Evolutionary conservation across 2,113 vertebrate genomes (phyloP), one percentile per base, ranked within the genome.

Genomic region (Boulengeromyrus knoepffleri): DNA sequence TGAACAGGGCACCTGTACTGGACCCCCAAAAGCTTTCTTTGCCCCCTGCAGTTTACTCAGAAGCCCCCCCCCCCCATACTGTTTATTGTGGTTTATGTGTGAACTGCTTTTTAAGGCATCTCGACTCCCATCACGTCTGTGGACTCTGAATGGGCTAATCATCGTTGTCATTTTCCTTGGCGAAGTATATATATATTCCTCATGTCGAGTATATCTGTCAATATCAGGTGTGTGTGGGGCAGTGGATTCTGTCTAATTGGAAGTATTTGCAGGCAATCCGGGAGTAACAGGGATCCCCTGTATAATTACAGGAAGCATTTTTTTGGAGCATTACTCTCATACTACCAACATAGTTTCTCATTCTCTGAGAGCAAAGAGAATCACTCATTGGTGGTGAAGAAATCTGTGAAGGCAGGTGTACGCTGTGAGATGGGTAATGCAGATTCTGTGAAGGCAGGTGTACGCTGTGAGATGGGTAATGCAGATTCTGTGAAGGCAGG

Each of bases 301-400:
- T 91, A 90, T 92, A 91, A 90, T 91, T 91, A 91, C 83, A 88
- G 88, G 90, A 90, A 85, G 42, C 74, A 39, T 85, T 89, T 88
- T 89, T 88, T 88, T n/a, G 77, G 3, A 85, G 50, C 47, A 49
- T 42, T 42, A 39, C 19, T 17, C 15, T 80, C 74, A 0, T 42
- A 36, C 31, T 80, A 17, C 17, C 0, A 2, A 80, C 13, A 39
- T 39, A 42, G 74, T 77, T 77, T 77, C 15, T 77, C 36, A 77
- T 77, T 39, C 13, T 8, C 19, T 77, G 12, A 77, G 31, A 77
- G 62, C n/a, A 42, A 15, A 36, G 15, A 17, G 36, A 39, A 80
- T 42, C 36, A 42, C 12, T 80, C 36, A 80, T 8, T 80, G 74
- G 15, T 80, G 74, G 13, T 77, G 36, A 77, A 77, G 70, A 77